Percentiles rank a stretch among this genome's conserved stretches.
Evolutionary conservation across 2,113 vertebrate species (phyloP).

Genomic region (Heteronetta atricapilla): DNA sequence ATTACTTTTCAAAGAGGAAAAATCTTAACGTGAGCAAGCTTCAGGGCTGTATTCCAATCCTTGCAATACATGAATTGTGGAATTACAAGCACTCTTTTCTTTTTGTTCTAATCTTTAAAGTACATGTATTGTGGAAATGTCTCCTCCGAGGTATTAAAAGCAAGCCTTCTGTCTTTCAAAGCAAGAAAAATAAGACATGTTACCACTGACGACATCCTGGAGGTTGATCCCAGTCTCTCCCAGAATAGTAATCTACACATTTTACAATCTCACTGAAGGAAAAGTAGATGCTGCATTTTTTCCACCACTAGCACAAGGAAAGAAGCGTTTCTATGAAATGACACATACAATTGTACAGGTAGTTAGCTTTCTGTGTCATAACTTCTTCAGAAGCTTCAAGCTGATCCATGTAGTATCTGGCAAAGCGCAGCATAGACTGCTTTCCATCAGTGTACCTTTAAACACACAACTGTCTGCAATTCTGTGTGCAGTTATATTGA

Average conservation of each 20-base stretch:
- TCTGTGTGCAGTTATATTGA: not conserved
- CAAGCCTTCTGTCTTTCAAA: not conserved
- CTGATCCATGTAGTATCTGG: not conserved
- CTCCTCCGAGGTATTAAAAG: not conserved
- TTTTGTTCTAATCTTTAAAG: not conserved
- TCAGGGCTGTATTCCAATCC: not conserved
- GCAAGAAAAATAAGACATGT: not conserved
- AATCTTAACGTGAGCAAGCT: not conserved
- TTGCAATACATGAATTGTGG: not conserved
- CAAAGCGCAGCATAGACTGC: not conserved
- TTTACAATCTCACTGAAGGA: not conserved
- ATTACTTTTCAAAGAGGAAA: not conserved
- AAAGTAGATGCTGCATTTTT: not conserved
- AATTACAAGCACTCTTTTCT: not conserved
- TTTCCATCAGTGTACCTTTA: not conserved
- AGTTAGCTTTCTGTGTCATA: not conserved
- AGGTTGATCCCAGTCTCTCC: not conserved
- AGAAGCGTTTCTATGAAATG: not conserved
- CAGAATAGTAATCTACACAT: fast-evolving
- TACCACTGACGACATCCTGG: not conserved
- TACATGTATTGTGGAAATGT: not conserved
- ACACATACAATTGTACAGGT: not conserved
- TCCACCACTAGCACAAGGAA: not conserved
- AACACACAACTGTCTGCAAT: not conserved
- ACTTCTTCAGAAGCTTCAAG: not conserved